Conservation (phyloP, 2,797 vertebrate genomes). For the Poecile montanus region DNA sequence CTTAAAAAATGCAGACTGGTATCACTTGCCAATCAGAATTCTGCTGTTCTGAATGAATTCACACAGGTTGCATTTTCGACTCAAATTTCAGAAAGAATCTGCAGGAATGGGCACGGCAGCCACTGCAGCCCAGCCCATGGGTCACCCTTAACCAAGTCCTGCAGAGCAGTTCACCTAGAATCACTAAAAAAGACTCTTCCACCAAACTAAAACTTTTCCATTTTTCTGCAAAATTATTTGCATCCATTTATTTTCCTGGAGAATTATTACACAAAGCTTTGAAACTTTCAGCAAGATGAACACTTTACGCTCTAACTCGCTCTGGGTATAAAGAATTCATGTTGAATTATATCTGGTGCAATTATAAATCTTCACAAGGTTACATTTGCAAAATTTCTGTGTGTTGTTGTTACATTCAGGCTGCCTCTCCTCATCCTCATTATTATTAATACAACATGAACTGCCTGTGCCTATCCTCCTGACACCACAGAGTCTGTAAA, state of each 20-base stretch:
- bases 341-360: background rate
- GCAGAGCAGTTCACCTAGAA: background rate
- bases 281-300: background rate
- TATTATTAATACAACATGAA: background rate
- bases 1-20: background rate
- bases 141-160: background rate
- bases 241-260: background rate
- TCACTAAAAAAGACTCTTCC: background rate
- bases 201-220: rapidly evolving
- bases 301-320: background rate
- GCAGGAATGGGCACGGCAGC: background rate
- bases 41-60: background rate
- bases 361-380: background rate
- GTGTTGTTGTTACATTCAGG: background rate
- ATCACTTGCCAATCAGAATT: background rate
- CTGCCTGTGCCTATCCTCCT: background rate
- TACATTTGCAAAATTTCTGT: background rate
- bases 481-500: background rate
- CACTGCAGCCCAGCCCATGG: background rate
- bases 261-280: background rate
- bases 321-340: background rate
- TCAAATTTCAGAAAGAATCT: background rate
- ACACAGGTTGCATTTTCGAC: background rate
- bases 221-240: background rate
- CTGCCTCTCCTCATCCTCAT: background rate